Percentiles rank a stretch among this genome's conserved stretches.
Conservation (phyloP, 2,113 vertebrate genomes). For the Lasiurus cinereus region DNA sequence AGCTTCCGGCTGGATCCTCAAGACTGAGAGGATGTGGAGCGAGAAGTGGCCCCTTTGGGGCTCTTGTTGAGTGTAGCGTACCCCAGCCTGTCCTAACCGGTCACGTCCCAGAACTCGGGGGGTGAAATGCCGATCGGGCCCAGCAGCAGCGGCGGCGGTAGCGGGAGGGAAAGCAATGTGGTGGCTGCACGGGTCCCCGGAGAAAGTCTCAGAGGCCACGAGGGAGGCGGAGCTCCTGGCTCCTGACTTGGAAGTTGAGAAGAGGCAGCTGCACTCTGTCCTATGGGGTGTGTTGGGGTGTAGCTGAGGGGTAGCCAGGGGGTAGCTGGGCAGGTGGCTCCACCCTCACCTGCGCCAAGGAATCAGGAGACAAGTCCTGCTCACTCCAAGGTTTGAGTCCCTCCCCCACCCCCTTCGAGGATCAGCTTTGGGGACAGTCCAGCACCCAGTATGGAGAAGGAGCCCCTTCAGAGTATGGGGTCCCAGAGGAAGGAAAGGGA, state of each 20-base stretch:
- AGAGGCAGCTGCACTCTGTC: not conserved
- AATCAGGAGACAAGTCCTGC: too few relatives aligned
- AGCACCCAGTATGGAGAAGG: not conserved
- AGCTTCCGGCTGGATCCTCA: not conserved
- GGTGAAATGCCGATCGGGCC: not conserved
- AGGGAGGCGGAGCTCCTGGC: not conserved
- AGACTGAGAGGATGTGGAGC: rapidly evolving
- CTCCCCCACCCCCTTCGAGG: not conserved
- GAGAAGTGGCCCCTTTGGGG: not conserved
- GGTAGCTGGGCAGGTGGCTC: rapidly evolving
- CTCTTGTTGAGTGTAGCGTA: not conserved
- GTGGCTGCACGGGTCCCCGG: not conserved
- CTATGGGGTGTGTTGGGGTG: not conserved
- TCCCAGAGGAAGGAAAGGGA: not conserved
- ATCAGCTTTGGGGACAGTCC: not conserved
- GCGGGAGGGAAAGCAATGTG: not conserved
- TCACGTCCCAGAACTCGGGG: not conserved
- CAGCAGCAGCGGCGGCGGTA: rapidly evolving
- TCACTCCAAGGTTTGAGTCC: not conserved
- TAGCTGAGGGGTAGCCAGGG: rapidly evolving
- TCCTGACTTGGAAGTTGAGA: not conserved
- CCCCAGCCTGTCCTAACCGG: not conserved
- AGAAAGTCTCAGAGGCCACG: not conserved
- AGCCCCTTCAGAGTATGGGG: not conserved
- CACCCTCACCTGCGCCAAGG: not conserved